Evolutionary conservation across 2,113 vertebrate species (phyloP).

Genomic region (Thalassoma bifasciatum): DNA sequence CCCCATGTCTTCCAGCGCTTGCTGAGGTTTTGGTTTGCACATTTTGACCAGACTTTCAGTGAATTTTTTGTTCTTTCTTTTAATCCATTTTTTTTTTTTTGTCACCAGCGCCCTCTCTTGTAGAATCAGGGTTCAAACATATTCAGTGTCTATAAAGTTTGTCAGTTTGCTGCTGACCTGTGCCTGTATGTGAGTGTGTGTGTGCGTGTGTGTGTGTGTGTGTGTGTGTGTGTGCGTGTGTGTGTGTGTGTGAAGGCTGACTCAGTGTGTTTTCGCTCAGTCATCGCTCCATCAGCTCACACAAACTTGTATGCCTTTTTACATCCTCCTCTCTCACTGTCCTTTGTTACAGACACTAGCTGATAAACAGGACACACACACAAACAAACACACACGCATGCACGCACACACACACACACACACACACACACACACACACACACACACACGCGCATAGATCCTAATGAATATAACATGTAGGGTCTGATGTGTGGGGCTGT

Average conservation of each 20-base stretch:
- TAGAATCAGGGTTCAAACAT: too few species aligned
- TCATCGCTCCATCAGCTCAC: not conserved
- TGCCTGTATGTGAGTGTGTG: too few species aligned
- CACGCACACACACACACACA: slow-evolving; percentile 13
- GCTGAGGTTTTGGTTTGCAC: too few species aligned
- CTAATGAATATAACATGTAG: slow-evolving; percentile 44
- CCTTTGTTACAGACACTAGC: slow-evolving; percentile 6
- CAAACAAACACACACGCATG: slow-evolving; percentile 17
- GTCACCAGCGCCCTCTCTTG: too few species aligned
- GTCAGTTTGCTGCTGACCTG: too few species aligned
- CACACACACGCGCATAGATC: slow-evolving; percentile 11
- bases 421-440: slow-evolving; percentile 14
- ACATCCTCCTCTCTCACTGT: slow-evolving; percentile 2
- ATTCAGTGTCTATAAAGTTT: too few species aligned
- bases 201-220: not conserved
- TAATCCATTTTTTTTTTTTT: too few species aligned
- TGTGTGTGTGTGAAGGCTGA: not conserved
- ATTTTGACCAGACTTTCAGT: too few species aligned
- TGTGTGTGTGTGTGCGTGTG: not conserved
- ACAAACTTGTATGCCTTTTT: not conserved
- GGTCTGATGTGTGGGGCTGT: slow-evolving; percentile 18
- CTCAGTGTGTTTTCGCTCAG: not conserved
- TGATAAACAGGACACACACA: not conserved
- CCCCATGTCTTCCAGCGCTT: too few species aligned
- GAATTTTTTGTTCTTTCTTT: too few species aligned